These are phyloP conservation scores for Sisyra nigra DNA, from an alignment of 2,888 invertebrate genomes.

Conservation along the genomic window DNA sequence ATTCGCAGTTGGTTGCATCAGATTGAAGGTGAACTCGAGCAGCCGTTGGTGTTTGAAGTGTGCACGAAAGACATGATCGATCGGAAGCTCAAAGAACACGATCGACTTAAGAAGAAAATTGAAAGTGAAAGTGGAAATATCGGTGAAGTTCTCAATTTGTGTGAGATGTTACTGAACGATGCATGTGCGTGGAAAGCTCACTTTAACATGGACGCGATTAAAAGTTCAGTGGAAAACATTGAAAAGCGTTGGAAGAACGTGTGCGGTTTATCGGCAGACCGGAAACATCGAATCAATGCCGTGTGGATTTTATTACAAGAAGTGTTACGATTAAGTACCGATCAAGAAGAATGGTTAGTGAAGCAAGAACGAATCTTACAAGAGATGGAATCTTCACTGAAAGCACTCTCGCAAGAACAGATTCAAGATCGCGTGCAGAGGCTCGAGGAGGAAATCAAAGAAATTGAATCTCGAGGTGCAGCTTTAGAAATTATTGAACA, in stretches of 20 bases:
- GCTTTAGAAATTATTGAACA: slow-evolving; percentile 49
- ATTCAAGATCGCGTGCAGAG: slow-evolving; percentile 37
- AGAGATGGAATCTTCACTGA: slow-evolving; percentile 39
- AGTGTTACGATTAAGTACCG: slow-evolving; percentile 33
- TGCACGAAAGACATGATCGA: slow-evolving; percentile 49
- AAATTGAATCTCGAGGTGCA: slow-evolving; percentile 35
- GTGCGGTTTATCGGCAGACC: slow-evolving; percentile 53
- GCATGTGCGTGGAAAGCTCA: slow-evolving; percentile 55
- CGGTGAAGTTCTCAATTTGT: slow-evolving; percentile 61
- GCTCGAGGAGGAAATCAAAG: slow-evolving; percentile 34
- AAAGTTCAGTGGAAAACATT: slow-evolving; percentile 47
- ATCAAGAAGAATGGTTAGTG: slow-evolving; percentile 43
- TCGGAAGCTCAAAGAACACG: slow-evolving; percentile 50
- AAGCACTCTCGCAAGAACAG: slow-evolving; percentile 36
- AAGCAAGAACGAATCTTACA: slow-evolving; percentile 44
- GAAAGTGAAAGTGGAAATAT: slow-evolving; percentile 63
- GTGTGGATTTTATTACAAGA: slow-evolving; percentile 44
- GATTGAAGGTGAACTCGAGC: slow-evolving; percentile 51
- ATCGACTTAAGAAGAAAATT: slow-evolving; percentile 55
- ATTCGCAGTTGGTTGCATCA: slow-evolving; percentile 55
- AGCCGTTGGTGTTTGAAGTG: slow-evolving; percentile 49
- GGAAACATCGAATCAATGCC: slow-evolving; percentile 47
- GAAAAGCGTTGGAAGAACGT: slow-evolving; percentile 68
- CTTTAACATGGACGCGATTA: slow-evolving; percentile 51
- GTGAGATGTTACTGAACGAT: slow-evolving; percentile 60